Evolutionary conservation across 2,888 invertebrate genomes (phyloP).

Genomic region (Drosophila recens): DNA sequence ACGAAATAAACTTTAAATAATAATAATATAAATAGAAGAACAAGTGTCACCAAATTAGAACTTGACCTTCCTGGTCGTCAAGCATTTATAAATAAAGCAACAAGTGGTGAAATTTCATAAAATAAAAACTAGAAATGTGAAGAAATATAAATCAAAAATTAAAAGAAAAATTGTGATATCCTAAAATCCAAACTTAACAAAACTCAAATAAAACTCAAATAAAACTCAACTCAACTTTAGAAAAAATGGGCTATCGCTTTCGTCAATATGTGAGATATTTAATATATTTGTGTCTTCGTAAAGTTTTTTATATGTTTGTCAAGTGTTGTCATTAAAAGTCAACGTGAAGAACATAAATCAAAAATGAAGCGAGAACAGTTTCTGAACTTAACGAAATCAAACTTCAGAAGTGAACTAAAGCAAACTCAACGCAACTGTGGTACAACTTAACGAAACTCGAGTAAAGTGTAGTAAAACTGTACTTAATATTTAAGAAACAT

Average conservation of each 20-base stretch:
- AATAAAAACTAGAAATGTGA: slow-evolving; percentile 11
- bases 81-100: slow-evolving; percentile 19
- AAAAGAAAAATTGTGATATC: slow-evolving; percentile 1
- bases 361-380: no score
- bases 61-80: slow-evolving; percentile 57
- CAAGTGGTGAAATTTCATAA: slow-evolving; percentile 37
- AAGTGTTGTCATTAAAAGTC: slow-evolving; percentile 43
- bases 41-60: slow-evolving; percentile 55
- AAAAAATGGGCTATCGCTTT: slow-evolving; percentile 64
- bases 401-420: no score
- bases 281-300: slow-evolving; percentile 41
- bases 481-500: no score
- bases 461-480: no score
- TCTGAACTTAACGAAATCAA: no score
- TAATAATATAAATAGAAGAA: slow-evolving; percentile 15
- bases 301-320: slow-evolving; percentile 34
- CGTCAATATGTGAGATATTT: slow-evolving; percentile 69
- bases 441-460: no score
- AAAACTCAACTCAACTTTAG: slow-evolving; percentile 8
- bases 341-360: no score
- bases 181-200: slow-evolving; percentile 5
- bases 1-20: slow-evolving; percentile 4
- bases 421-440: no score
- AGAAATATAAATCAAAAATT: slow-evolving; percentile 1
- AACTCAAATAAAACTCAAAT: not conserved